phyloP scores from a whole-genome alignment of 2,113 vertebrate genomes.

The Phoenicopterus ruber region DNA sequence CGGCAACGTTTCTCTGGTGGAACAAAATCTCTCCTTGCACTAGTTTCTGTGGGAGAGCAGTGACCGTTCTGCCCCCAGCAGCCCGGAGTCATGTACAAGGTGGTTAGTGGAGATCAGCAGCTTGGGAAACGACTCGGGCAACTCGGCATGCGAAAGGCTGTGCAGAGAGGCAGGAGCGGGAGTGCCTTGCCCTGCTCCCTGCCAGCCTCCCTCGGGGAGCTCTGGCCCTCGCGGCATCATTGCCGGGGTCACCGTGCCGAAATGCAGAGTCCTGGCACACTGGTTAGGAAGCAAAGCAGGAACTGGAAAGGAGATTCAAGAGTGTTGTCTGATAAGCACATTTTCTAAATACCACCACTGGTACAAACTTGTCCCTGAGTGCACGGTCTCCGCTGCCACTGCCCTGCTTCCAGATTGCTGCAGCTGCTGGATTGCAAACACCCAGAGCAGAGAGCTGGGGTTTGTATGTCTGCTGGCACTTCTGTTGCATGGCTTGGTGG shows the following conservation, averaged over 20 bases:
- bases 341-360: not conserved
- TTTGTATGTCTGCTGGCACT: not conserved
- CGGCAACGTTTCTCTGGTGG: not conserved
- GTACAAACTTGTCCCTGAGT: not conserved
- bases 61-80: not conserved
- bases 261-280: not conserved
- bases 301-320: not conserved
- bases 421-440: not conserved
- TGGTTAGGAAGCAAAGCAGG: not conserved
- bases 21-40: not conserved
- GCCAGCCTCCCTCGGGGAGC: accelerated
- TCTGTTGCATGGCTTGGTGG: not conserved
- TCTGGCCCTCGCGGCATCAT: accelerated
- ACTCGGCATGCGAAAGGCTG: accelerated
- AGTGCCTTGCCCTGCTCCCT: not conserved
- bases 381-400: not conserved
- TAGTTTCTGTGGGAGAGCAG: not conserved
- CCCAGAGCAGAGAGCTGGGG: not conserved
- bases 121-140: not conserved
- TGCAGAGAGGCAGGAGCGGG: not conserved
- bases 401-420: not conserved
- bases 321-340: not conserved
- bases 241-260: accelerated
- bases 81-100: not conserved
- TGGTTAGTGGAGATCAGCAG: not conserved